These are phyloP conservation scores for Apamea anceps DNA, from an alignment of 2,888 invertebrate species.

Conservation along the genomic window DNA sequence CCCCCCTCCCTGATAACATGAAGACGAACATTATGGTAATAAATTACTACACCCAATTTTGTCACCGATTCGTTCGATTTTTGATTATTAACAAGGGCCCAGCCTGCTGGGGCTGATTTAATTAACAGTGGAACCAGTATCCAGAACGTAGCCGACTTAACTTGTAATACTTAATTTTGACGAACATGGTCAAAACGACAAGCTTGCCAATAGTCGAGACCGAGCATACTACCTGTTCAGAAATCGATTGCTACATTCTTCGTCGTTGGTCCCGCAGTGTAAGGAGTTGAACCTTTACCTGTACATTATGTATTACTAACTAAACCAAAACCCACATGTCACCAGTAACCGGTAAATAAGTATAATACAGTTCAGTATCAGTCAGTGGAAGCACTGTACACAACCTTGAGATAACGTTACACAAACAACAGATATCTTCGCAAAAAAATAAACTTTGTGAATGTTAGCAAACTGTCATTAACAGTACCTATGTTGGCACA, in stretches of 20 bases:
- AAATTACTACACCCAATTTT: background rate
- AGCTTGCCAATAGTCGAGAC: background rate
- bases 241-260: no score
- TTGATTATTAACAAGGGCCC: background rate
- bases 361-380: conserved; percentile 12
- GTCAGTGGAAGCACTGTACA: conserved; percentile 19
- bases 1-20: no score
- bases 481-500: no score
- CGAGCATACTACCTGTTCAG: background rate
- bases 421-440: conserved; percentile 67
- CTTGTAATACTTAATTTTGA: background rate
- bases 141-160: background rate
- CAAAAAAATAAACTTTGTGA: conserved; percentile 48
- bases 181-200: background rate
- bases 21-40: background rate
- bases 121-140: no score
- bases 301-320: background rate
- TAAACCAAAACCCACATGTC: background rate
- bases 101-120: no score
- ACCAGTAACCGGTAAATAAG: conserved; percentile 29
- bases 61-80: background rate
- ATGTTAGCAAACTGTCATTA: conserved; percentile 44
- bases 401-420: conserved; percentile 74
- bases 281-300: conserved; percentile 3
- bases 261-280: background rate